phyloP scores from a whole-genome alignment of 2,888 invertebrate species.

The Harpalus rubripes region DNA sequence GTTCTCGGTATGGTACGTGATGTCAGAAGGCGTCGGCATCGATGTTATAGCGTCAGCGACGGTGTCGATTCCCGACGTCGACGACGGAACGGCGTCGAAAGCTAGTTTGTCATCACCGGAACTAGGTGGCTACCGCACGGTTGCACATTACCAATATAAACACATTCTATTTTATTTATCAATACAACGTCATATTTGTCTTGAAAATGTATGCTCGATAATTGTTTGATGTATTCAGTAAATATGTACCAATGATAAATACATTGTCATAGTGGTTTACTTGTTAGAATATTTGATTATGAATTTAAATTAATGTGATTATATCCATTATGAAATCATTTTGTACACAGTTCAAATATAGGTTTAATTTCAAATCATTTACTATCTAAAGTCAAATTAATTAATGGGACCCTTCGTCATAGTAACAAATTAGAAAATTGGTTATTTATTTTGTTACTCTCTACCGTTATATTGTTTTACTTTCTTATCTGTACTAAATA shows the following conservation, averaged over 20 bases:
- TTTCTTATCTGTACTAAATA: no score
- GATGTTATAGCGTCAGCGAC: background rate
- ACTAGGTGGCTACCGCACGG: conserved; percentile 1
- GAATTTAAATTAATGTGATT: background rate
- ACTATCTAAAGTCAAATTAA: background rate
- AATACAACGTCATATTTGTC: conserved; percentile 7
- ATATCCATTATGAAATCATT: background rate
- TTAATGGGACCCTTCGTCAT: no score
- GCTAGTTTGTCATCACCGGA: conserved; percentile 38
- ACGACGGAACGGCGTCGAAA: conserved; percentile 3
- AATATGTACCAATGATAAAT: conserved; percentile 4
- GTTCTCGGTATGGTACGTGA: conserved; percentile 46
- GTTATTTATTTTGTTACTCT: no score
- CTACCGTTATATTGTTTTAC: no score
- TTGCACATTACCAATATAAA: background rate
- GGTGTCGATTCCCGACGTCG: background rate
- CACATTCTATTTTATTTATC: conserved; percentile 18
- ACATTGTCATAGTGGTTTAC: conserved; percentile 35
- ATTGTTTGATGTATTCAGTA: conserved; percentile 30
- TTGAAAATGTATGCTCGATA: conserved; percentile 19
- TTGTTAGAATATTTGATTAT: conserved; percentile 20
- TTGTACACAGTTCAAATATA: background rate
- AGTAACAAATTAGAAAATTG: no score
- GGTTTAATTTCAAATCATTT: background rate
- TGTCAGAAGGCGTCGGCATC: conserved; percentile 18